Conservation (phyloP, 2,113 vertebrate species). For the Campylorhamphus procurvoides region DNA sequence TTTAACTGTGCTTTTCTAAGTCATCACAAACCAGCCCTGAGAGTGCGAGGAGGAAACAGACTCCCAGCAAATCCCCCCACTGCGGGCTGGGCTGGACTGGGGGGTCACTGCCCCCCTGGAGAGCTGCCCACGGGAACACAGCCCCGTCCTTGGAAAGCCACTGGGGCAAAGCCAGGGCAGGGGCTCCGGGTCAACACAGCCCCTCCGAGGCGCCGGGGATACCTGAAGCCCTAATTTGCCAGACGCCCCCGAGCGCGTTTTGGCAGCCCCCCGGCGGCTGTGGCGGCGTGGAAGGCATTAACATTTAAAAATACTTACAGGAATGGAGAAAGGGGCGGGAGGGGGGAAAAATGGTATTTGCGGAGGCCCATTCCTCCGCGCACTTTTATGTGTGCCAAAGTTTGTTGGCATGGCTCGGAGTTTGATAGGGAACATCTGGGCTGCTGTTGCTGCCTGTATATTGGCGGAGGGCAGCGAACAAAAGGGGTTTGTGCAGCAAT, state of each 20-base stretch:
- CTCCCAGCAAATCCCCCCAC: background rate
- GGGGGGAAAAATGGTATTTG: conserved; percentile 70
- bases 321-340: conserved; percentile 45
- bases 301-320: conserved; percentile 82
- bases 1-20: background rate
- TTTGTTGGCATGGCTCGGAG: conserved; percentile 79
- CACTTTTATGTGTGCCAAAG: conserved; percentile 79
- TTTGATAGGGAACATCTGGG: conserved; percentile 88
- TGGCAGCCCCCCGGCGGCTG: conserved; percentile 61
- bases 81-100: background rate
- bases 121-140: background rate
- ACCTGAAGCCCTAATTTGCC: conserved; percentile 67
- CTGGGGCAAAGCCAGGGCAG: conserved; percentile 29
- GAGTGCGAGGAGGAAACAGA: background rate
- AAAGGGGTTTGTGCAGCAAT: conserved; percentile 78
- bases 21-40: background rate
- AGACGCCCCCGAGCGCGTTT: conserved; percentile 66
- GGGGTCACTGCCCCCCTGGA: background rate
- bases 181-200: conserved; percentile 57
- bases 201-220: conserved; percentile 68
- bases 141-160: conserved; percentile 43
- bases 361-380: conserved; percentile 78
- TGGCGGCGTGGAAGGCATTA: conserved; percentile 77
- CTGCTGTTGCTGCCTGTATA: conserved; percentile 66
- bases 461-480: conserved; percentile 72